Evolutionary conservation across 2,113 vertebrate genomes (phyloP).

Genomic region (Paramisgurnus dabryanus): DNA sequence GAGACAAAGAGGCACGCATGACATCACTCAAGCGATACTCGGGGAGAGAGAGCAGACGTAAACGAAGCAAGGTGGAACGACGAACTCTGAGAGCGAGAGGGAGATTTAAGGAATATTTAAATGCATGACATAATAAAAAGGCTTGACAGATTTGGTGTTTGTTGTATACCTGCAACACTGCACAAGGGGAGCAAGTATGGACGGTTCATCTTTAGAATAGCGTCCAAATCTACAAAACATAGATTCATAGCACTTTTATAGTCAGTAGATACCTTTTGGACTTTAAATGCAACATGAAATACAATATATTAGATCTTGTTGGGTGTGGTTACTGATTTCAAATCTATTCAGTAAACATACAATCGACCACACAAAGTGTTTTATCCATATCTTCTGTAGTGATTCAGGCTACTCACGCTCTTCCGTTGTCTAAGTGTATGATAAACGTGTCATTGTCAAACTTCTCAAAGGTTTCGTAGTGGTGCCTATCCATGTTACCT

Average conservation of each 20-base stretch:
- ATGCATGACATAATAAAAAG: background rate
- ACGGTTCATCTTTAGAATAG: slow-evolving; percentile 79
- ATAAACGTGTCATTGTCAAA: slow-evolving; percentile 85
- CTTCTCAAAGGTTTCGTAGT: slow-evolving; percentile 86
- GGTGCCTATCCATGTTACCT: slow-evolving; percentile 88
- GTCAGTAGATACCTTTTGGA: background rate
- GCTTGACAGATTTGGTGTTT: background rate
- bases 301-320: too few species aligned
- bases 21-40: slow-evolving; percentile 74
- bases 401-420: slow-evolving; percentile 68
- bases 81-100: slow-evolving; percentile 69
- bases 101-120: background rate
- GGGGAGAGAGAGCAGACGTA: slow-evolving; percentile 72
- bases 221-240: slow-evolving; percentile 76
- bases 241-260: background rate
- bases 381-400: too few species aligned
- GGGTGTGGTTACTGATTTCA: too few species aligned
- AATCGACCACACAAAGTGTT: too few species aligned
- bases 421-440: slow-evolving; percentile 83
- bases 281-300: too few species aligned
- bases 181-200: slow-evolving; percentile 77
- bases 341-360: too few species aligned
- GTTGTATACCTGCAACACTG: slow-evolving; percentile 83
- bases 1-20: slow-evolving; percentile 72
- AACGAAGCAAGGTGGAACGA: slow-evolving; percentile 74